Evolutionary conservation across 1,140 invertebrate genomes (phyloP).

Genomic region (Papilio machaon): DNA sequence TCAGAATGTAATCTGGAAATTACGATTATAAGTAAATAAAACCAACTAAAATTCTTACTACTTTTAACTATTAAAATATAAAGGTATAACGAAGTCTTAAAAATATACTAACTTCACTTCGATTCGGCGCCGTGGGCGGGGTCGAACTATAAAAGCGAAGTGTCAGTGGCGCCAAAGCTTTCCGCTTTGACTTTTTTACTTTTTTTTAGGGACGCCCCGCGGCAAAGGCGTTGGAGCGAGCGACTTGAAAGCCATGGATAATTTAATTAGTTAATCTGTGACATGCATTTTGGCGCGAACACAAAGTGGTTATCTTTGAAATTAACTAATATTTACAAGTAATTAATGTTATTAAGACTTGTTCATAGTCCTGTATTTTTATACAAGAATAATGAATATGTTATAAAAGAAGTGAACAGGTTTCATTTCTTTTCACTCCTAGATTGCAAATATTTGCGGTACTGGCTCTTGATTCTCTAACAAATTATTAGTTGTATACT

Average conservation of each 20-base stretch:
- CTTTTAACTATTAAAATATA: background rate
- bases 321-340: slow-evolving; percentile 25
- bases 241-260: slow-evolving; percentile 48
- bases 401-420: no score
- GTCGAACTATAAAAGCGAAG: slow-evolving; percentile 57
- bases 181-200: slow-evolving; percentile 67
- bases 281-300: slow-evolving; percentile 37
- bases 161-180: slow-evolving; percentile 71
- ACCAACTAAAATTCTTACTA: background rate
- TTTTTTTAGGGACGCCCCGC: slow-evolving; percentile 53
- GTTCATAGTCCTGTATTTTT: background rate
- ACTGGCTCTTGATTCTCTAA: no score
- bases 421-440: no score
- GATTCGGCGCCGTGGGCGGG: slow-evolving; percentile 63
- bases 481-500: no score
- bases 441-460: no score
- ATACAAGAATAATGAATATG: no score
- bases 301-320: slow-evolving; percentile 5
- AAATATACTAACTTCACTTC: slow-evolving; percentile 28
- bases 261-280: slow-evolving; percentile 62
- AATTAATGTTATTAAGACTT: background rate
- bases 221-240: slow-evolving; percentile 58
- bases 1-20: background rate
- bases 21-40: background rate
- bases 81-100: slow-evolving; percentile 23